Base-by-base conservation (phyloP, 2,113 vertebrate species). In the Chaenogobius annularis region DNA sequence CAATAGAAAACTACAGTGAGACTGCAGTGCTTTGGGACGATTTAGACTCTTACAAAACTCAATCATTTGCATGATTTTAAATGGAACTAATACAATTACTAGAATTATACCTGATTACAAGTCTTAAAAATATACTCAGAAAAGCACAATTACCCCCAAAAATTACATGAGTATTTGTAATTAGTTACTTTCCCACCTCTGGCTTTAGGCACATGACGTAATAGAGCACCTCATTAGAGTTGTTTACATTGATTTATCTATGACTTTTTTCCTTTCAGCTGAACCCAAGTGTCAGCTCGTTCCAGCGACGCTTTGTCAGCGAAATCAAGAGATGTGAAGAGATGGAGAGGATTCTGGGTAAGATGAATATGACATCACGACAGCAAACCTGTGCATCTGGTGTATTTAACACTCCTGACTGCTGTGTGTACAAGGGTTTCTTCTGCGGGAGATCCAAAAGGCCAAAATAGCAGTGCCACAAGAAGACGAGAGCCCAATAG, bases 261-360 rank as follows among this genome's bases (percentile, higher is more conserved):
- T 83, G 81, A 87, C 77, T 75, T 70, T 66, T 31, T 7, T 55
- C 9, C 54, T 93, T 89, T 75, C 92, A 99, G 98, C 96, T 99
- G 78, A 99, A 99, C 83, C 96, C 96, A 71, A 97, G 91, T 75
- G 93, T 97, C 68, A 99, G 95, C 82, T 92, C 96, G 40, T 99
- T 99, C 90, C 98, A 99, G 89, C 95, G 97, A 66, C 98, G 96
- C 86, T 99, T 96, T 31, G 97, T 99, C 86, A 96, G 95, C 74
- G 98, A 99, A 92, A 96, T 99, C 81, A 98, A 99, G 92, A 94
- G 96, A 70, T 99, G 97, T 67, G 97, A 99, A 85, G 97, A 99
- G 80, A 96, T 99, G 90, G 98, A 99, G 90, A 94, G 96, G 70
- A 98, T 98, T 89, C 88, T 99, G 73, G 97, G 88, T 91, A 87